Conservation (phyloP, 2,797 vertebrate species). For the Melanotaenia pygmaea region DNA sequence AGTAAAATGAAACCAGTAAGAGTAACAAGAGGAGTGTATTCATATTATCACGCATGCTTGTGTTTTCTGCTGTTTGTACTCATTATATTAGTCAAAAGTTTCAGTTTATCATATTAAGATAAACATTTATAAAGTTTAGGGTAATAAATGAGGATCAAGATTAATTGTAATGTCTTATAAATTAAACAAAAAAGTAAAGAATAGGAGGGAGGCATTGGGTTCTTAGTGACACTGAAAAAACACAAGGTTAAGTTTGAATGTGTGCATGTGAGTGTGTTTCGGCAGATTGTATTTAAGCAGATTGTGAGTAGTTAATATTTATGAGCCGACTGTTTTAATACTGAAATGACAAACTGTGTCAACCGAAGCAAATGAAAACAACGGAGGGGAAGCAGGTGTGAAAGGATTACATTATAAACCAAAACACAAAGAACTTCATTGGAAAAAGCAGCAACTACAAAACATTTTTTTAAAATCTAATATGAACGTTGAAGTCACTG, state of each 20-base stretch:
- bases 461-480: slow-evolving; percentile 19
- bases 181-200: neutral
- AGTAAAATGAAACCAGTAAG: neutral
- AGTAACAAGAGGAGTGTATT: slow-evolving; percentile 11
- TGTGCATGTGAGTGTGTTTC: slow-evolving; percentile 26
- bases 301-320: slow-evolving; percentile 63
- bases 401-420: slow-evolving; percentile 49
- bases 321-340: slow-evolving; percentile 59
- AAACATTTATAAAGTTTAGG: slow-evolving; percentile 12
- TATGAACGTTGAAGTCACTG: neutral
- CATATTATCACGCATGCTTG: neutral
- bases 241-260: slow-evolving; percentile 35
- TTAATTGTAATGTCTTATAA: neutral
- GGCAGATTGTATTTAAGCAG: slow-evolving; percentile 55
- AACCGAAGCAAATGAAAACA: slow-evolving; percentile 38
- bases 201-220: slow-evolving; percentile 17
- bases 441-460: slow-evolving; percentile 10
- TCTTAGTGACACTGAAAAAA: slow-evolving; percentile 30
- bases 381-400: slow-evolving; percentile 45
- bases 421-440: slow-evolving; percentile 23
- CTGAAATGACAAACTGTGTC: slow-evolving; percentile 46
- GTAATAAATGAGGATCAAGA: neutral
- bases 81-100: neutral
- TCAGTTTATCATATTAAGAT: neutral
- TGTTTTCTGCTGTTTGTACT: slow-evolving; percentile 20